Percentiles rank a stretch among this genome's conserved stretches.
Evolutionary conservation across 1,140 invertebrate genomes (phyloP).

Genomic region (Anthonomus grandis): DNA sequence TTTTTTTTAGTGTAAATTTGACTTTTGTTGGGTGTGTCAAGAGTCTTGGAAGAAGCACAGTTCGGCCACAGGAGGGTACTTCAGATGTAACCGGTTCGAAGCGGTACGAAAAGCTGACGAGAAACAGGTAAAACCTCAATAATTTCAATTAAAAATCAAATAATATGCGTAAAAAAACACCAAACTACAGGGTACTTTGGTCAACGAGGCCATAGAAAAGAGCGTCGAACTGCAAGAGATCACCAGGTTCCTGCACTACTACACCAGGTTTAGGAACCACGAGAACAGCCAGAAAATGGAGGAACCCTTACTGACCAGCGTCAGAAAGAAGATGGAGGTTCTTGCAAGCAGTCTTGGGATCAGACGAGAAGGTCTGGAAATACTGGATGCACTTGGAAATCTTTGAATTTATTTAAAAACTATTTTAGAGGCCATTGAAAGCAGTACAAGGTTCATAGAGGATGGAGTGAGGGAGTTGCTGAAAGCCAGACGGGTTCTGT

Average conservation of each 20-base stretch:
- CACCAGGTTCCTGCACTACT: slow-evolving; percentile 66
- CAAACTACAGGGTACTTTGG: slow-evolving; percentile 47
- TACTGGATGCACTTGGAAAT: no score
- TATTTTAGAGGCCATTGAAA: slow-evolving; percentile 45
- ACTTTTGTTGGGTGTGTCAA: slow-evolving; percentile 76
- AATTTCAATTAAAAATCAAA: no score
- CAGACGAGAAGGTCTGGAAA: slow-evolving; percentile 44
- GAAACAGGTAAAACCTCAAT: slow-evolving; percentile 45
- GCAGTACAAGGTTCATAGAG: slow-evolving; percentile 59
- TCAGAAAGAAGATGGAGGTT: slow-evolving; percentile 63
- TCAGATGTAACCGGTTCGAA: slow-evolving; percentile 69
- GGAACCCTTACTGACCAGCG: slow-evolving; percentile 59
- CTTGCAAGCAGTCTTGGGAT: slow-evolving; percentile 51
- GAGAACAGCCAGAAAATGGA: slow-evolving; percentile 63
- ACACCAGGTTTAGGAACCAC: slow-evolving; percentile 65
- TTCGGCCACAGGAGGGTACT: slow-evolving; percentile 70
- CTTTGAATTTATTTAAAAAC: not conserved
- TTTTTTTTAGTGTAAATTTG: slow-evolving; percentile 63
- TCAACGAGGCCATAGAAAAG: slow-evolving; percentile 59
- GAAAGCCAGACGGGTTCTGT: slow-evolving; percentile 62
- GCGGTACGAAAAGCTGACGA: slow-evolving; percentile 65
- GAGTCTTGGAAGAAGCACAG: slow-evolving; percentile 74
- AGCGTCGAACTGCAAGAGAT: slow-evolving; percentile 63
- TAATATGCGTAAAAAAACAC: not conserved
- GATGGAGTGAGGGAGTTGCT: slow-evolving; percentile 63